Evolutionary conservation across 2,113 vertebrate species (phyloP).

Genomic region (Octodon degus): DNA sequence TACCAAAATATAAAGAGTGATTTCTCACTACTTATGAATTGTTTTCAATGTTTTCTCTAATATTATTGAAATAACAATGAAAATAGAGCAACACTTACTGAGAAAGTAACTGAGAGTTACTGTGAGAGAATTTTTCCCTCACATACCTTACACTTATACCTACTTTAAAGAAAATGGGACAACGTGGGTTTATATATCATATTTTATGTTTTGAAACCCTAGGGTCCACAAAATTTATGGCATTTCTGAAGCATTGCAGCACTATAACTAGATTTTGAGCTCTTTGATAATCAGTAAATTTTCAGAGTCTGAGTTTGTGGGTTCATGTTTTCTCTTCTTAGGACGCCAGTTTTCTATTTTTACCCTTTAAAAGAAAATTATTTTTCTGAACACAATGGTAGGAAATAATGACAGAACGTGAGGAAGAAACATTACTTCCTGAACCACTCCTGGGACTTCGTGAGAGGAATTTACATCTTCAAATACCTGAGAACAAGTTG

Average conservation of each 20-base stretch:
- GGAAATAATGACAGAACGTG: neutral
- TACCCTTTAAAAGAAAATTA: neutral
- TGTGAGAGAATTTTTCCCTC: neutral
- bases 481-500: constrained; percentile 15
- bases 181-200: neutral
- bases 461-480: constrained; percentile 17
- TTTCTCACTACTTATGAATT: neutral
- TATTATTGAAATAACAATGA: neutral
- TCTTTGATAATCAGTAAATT: neutral
- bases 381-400: neutral
- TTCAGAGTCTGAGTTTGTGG: neutral
- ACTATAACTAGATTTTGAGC: neutral
- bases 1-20: constrained; percentile 8
- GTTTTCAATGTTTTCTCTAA: constrained; percentile 2
- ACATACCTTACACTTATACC: neutral
- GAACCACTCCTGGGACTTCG: neutral
- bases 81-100: neutral
- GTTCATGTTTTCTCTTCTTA: neutral
- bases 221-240: neutral
- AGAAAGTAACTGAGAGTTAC: neutral
- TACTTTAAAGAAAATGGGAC: constrained; percentile 7
- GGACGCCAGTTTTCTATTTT: constrained; percentile 7
- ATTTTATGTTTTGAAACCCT: neutral
- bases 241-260: neutral
- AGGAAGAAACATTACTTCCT: constrained; percentile 14